Percentiles rank a stretch among this genome's conserved stretches.
Evolutionary conservation across 2,113 vertebrate species (phyloP).

Genomic region (Lonchura striata): DNA sequence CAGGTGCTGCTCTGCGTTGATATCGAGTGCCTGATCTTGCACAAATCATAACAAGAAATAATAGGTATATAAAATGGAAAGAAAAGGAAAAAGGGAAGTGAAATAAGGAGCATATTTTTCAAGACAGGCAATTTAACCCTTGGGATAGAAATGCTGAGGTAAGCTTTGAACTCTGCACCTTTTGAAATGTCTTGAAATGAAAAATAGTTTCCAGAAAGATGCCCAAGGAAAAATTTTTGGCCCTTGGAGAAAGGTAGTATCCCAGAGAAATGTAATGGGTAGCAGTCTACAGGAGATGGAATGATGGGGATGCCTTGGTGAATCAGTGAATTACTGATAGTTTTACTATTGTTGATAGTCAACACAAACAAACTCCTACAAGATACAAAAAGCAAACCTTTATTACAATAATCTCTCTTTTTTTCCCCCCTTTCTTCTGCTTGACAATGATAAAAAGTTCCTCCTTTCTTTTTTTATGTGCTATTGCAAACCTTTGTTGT

Average conservation of each 20-base stretch:
- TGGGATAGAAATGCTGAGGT: background rate
- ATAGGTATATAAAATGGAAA: background rate
- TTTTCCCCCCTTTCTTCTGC: rapidly evolving
- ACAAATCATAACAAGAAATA: background rate
- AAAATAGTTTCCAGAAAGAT: background rate
- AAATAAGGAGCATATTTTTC: background rate
- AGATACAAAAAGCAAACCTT: background rate
- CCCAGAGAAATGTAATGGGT: background rate
- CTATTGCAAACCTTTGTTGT: background rate
- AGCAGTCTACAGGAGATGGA: background rate
- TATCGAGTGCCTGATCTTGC: background rate
- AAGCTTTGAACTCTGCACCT: background rate
- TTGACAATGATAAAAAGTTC: background rate
- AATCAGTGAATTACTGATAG: background rate
- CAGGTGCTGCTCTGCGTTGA: background rate
- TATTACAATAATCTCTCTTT: background rate
- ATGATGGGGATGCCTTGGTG: background rate
- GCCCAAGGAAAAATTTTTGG: background rate
- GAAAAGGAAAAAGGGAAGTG: background rate
- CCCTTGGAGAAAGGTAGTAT: background rate
- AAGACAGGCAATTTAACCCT: background rate
- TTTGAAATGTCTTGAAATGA: background rate
- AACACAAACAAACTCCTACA: background rate
- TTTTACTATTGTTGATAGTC: background rate
- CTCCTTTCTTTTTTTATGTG: background rate